phyloP scores from a whole-genome alignment of 2,113 vertebrate genomes.

The Pelobates fuscus region DNA sequence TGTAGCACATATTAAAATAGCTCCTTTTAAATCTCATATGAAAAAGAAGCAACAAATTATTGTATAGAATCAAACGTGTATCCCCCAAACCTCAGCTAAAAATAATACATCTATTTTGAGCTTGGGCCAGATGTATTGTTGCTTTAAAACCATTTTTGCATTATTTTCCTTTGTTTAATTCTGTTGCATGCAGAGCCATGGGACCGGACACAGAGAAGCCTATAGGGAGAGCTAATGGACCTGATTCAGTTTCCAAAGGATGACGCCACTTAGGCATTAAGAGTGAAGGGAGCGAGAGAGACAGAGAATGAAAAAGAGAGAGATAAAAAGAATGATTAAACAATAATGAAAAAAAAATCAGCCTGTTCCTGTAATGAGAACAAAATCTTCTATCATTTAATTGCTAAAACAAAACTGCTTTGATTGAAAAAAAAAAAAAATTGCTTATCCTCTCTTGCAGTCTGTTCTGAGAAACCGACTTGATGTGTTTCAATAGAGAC shows the following conservation, averaged over 20 bases:
- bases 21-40: no score
- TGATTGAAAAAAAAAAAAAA: constrained; percentile 40
- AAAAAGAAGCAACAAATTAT: no score
- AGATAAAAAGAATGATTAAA: not conserved
- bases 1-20: no score
- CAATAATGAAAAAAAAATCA: not conserved
- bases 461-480: no score
- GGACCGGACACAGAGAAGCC: constrained; percentile 72
- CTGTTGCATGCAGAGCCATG: constrained; percentile 63
- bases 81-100: not conserved
- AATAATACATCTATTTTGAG: constrained; percentile 36
- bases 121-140: constrained; percentile 26
- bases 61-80: not conserved
- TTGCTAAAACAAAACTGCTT: no score
- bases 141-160: constrained; percentile 53
- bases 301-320: constrained; percentile 45
- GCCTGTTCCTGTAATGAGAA: no score
- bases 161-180: constrained; percentile 52
- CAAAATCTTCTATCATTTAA: no score
- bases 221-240: constrained; percentile 75
- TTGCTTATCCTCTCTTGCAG: no score
- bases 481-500: not conserved
- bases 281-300: constrained; percentile 54
- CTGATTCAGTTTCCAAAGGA: constrained; percentile 72
- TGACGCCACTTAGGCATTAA: constrained; percentile 79